These are phyloP conservation scores for Lerema accius DNA, from an alignment of 1,140 invertebrate genomes.

Conservation along the genomic window DNA sequence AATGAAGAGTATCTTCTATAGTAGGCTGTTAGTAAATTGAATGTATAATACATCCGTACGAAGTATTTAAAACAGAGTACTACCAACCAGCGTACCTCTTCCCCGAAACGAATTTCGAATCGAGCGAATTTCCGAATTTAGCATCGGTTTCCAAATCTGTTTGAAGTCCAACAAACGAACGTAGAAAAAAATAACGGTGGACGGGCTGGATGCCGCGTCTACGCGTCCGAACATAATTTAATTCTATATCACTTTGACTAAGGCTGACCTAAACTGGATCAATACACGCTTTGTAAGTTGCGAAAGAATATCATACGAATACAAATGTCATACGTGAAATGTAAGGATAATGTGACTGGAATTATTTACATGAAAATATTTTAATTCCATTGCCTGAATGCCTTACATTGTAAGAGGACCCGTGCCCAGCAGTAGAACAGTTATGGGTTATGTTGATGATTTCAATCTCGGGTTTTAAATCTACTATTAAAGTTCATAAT, in stretches of 20 bases:
- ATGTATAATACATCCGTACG: no score
- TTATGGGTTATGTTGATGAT: no score
- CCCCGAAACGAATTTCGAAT: conserved; percentile 46
- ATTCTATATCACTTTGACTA: conserved; percentile 70
- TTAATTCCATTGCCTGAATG: no score
- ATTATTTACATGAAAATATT: no score
- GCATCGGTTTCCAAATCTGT: conserved; percentile 68
- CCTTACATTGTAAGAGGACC: no score
- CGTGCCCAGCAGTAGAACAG: no score
- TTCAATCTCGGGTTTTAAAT: no score
- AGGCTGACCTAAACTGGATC: conserved; percentile 54
- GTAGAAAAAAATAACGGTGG: conserved; percentile 57
- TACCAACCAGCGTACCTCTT: conserved; percentile 29
- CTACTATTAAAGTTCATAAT: no score
- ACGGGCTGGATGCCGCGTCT: conserved; percentile 43
- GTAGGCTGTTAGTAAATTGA: no score
- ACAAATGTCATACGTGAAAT: neutral
- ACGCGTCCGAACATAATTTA: conserved; percentile 61
- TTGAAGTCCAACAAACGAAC: conserved; percentile 72
- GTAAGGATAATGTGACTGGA: neutral
- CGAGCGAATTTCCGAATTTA: conserved; percentile 61
- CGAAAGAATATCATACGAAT: neutral
- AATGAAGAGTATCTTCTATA: no score
- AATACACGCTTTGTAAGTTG: conserved; percentile 29
- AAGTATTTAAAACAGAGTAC: neutral